Evolutionary conservation across 2,113 vertebrate species (phyloP).

Genomic region (Clinocottus analis): DNA sequence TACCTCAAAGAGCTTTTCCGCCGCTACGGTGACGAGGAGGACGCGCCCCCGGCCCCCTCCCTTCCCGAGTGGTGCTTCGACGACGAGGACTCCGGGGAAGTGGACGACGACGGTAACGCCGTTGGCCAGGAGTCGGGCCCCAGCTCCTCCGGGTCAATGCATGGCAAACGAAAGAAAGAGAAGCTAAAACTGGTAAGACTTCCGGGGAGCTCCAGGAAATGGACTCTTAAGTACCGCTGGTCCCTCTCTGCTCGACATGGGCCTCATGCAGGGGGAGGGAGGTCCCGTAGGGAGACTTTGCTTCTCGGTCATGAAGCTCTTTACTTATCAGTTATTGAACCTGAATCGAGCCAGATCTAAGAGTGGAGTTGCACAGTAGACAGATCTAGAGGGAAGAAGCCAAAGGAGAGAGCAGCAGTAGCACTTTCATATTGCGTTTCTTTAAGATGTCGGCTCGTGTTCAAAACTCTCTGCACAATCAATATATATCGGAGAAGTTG

Average conservation of each 20-base stretch:
- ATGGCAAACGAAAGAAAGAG: constrained; percentile 93
- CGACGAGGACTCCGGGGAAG: constrained; percentile 90
- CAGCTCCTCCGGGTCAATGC: constrained; percentile 90
- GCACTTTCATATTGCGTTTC: not conserved
- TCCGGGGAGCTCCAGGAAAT: constrained; percentile 23
- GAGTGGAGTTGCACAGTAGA: not conserved
- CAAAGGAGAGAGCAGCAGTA: not conserved
- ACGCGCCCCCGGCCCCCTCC: constrained; percentile 89
- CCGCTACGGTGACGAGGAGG: constrained; percentile 94
- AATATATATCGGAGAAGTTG: too few species aligned
- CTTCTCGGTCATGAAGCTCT: constrained; percentile 6
- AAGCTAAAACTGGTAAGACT: constrained; percentile 92
- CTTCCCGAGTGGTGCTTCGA: constrained; percentile 98
- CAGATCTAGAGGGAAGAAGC: not conserved
- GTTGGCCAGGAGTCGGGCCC: constrained; percentile 90
- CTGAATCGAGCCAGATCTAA: not conserved
- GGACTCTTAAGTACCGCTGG: constrained; percentile 43
- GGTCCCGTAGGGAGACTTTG: constrained; percentile 25
- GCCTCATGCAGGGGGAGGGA: too few species aligned
- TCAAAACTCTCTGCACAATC: too few species aligned
- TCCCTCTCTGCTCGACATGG: constrained; percentile 10
- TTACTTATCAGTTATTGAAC: not conserved
- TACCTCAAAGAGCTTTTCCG: constrained; percentile 98
- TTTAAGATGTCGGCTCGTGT: not conserved
- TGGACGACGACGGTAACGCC: constrained; percentile 87